phyloP scores from a whole-genome alignment of 2,797 vertebrate genomes.

The Amblyopsis hoosieri region DNA sequence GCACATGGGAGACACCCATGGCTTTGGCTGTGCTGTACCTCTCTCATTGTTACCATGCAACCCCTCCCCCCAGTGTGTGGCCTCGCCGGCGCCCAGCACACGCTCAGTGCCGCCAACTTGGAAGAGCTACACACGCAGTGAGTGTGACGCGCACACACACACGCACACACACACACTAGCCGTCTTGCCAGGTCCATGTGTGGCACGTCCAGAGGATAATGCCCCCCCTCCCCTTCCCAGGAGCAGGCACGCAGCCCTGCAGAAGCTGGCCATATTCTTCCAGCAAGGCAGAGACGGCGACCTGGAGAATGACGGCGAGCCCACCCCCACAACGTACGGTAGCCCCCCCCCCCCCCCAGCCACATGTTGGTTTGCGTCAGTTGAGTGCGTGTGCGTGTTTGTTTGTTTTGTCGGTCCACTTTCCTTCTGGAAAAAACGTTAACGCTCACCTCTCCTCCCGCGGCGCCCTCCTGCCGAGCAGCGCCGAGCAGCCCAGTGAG shows the following conservation, averaged over 20 bases:
- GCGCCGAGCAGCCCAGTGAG: conserved; percentile 67
- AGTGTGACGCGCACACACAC: conserved; percentile 40
- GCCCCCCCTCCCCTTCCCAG: conserved; percentile 19
- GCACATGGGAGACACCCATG: conserved; percentile 17
- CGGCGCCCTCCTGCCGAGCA: conserved; percentile 18
- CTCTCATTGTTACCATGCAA: conserved; percentile 6
- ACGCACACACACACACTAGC: conserved; percentile 20
- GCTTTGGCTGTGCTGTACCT: background rate
- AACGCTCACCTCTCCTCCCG: background rate
- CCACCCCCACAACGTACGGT: conserved; percentile 59
- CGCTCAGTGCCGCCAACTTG: conserved; percentile 52
- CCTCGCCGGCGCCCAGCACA: conserved; percentile 46
- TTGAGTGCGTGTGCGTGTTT: background rate
- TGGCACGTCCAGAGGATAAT: too few species aligned
- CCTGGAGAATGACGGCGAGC: conserved; percentile 17
- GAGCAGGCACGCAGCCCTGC: conserved; percentile 71
- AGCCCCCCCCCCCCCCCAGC: background rate
- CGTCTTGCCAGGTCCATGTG: background rate
- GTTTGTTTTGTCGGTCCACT: background rate
- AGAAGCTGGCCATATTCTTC: conserved; percentile 77
- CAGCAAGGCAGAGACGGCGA: conserved; percentile 48
- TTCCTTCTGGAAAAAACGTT: background rate
- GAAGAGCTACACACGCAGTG: conserved; percentile 72
- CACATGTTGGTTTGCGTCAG: background rate
- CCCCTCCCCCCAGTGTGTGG: conserved; percentile 61